phyloP scores from a whole-genome alignment of 64 coral and sea anemone genomes.

The Dendronephthya gigantea region DNA sequence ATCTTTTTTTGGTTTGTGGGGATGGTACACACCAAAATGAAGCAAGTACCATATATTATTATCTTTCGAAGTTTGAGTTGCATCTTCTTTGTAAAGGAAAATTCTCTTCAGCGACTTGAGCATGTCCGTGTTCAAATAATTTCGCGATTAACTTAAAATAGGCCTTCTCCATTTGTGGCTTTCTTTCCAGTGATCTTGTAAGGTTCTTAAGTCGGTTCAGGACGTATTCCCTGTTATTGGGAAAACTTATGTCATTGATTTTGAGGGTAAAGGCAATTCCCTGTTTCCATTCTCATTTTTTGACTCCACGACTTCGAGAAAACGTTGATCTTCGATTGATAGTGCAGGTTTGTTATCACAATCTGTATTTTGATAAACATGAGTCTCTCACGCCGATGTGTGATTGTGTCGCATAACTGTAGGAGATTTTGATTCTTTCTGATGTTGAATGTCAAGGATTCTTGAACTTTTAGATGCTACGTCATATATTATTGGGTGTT shows the following conservation, averaged over 20 bases:
- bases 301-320: background rate
- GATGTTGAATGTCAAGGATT: background rate
- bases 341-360: background rate
- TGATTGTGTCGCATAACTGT: background rate
- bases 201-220: background rate
- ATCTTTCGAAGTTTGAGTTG: background rate
- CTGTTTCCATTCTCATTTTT: background rate
- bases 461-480: background rate
- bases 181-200: background rate
- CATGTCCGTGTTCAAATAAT: background rate
- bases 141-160: background rate
- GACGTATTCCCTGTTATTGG: background rate
- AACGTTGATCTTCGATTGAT: background rate
- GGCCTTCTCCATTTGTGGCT: background rate
- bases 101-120: background rate
- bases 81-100: background rate
- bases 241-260: background rate
- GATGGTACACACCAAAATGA: constrained; percentile 6
- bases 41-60: background rate
- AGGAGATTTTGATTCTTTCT: background rate
- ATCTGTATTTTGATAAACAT: background rate
- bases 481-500: background rate
- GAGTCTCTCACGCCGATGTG: too few species aligned
- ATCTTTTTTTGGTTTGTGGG: background rate
- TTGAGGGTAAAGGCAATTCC: background rate